A percentile compares a stretch with the other conserved stretches of the same genome.
phyloP scores from a whole-genome alignment of 2,888 invertebrate genomes.

The Ferdinandea cuprea region DNA sequence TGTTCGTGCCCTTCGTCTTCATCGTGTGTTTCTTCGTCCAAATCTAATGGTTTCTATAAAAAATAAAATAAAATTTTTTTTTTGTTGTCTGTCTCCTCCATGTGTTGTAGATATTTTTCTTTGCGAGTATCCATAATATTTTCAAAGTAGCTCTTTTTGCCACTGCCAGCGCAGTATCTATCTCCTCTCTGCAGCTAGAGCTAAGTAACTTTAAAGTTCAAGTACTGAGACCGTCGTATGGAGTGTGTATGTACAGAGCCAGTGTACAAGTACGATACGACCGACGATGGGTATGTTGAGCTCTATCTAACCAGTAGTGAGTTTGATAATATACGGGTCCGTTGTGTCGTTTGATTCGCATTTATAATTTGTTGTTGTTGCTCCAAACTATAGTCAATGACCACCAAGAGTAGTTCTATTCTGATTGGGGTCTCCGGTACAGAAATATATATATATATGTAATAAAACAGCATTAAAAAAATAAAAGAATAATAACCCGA shows the following conservation, averaged over 20 bases:
- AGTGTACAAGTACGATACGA: conserved; percentile 12
- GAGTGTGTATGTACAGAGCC: conserved; percentile 23
- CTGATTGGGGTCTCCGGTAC: conserved; percentile 68
- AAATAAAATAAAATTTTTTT: too few species aligned
- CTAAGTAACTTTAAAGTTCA: conserved; percentile 66
- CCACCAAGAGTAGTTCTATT: conserved; percentile 71
- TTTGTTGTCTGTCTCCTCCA: conserved; percentile 22
- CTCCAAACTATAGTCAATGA: conserved; percentile 64
- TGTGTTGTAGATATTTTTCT: conserved; percentile 31
- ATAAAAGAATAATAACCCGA: conserved; percentile 6
- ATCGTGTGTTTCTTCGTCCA: conserved; percentile 19
- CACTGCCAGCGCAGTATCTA: conserved; percentile 22
- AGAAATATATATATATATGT: conserved; percentile 41
- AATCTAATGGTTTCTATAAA: conserved; percentile 44
- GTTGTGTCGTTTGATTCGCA: conserved; percentile 53
- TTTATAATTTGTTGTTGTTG: conserved; percentile 45
- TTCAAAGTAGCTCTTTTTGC: conserved; percentile 56
- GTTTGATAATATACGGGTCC: conserved; percentile 23
- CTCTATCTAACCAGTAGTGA: conserved; percentile 21
- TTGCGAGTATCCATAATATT: conserved; percentile 45
- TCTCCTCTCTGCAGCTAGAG: conserved; percentile 54
- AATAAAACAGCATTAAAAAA: too few species aligned
- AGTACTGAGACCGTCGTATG: conserved; percentile 36
- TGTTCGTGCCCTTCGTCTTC: conserved; percentile 29
- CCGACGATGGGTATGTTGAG: too few species aligned